A percentile compares a stretch with the other conserved stretches of the same genome.
phyloP scores from a whole-genome alignment of 2,797 vertebrate genomes.

The Smutsia temminckii region DNA sequence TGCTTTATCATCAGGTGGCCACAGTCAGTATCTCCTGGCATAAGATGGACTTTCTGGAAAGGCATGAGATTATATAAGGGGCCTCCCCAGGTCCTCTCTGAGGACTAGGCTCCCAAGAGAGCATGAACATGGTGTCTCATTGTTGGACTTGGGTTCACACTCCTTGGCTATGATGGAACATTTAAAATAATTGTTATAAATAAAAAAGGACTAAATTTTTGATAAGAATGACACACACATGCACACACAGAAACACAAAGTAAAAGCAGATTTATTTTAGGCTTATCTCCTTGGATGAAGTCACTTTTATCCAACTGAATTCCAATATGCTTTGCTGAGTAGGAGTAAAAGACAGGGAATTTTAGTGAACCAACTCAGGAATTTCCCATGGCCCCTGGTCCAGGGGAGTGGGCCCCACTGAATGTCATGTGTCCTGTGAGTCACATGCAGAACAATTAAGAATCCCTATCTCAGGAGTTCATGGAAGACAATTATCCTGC shows the following conservation, averaged over 20 bases:
- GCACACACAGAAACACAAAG: not conserved
- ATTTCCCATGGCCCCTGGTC: not conserved
- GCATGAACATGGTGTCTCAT: not conserved
- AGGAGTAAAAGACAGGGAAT: not conserved
- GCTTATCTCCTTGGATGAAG: not conserved
- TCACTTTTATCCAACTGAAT: not conserved
- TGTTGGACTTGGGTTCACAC: not conserved
- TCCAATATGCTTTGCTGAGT: not conserved
- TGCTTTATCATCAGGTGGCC: not conserved
- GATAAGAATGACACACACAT: not conserved
- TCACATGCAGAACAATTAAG: not conserved
- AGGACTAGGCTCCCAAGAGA: not conserved
- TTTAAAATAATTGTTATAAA: not conserved
- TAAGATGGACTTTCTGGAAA: not conserved
- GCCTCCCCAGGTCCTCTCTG: not conserved
- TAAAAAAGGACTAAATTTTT: not conserved
- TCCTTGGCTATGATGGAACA: not conserved
- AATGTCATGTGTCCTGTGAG: not conserved
- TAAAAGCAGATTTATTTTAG: not conserved
- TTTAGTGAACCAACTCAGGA: not conserved
- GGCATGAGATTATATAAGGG: not conserved
- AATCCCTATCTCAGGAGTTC: not conserved
- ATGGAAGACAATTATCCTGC: not conserved
- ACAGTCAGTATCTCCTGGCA: not conserved
- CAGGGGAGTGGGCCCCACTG: not conserved